Evolutionary conservation across 2,113 vertebrate genomes (phyloP), one percentile per base, ranked within the genome.

Genomic region (Chamaetylas fuelleborni): DNA sequence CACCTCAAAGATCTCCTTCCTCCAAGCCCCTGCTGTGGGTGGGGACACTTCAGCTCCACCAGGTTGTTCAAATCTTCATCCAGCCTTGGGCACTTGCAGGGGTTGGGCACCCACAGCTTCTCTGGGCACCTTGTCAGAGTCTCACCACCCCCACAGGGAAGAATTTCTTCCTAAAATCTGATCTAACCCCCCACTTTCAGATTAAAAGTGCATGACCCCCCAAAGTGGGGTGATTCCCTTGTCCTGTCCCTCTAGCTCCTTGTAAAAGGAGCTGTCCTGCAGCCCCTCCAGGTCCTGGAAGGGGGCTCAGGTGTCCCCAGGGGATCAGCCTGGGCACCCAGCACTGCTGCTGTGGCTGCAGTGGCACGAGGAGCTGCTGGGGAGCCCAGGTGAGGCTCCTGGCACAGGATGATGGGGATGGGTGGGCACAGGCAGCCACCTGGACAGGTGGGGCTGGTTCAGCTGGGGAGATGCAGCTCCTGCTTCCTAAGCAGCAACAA

Each of bases 341-440:
- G 65, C 80, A 1, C 45, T 1, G 16, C 33, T 40, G 69, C 58
- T 14, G 62, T 2, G 26, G 15, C 81, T 22, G 61, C 12, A 47
- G 33, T 3, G 26, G 31, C 8, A 6, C 0, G 1, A 26, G 48
- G 38, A 65, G 10, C 42, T n/a, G 26, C 43, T 9, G 36, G 54
- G 22, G 4, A 33, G 50, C 48, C 3, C 28, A 43, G 62, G 67
- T 4, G 11, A 66, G 23, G 60, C 1, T 57, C 5, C 38, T 51
- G 70, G 73, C 87, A 47, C 5, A 29, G 57, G 38, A 13, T 40
- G 38, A 40, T 8, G 1, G 28, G 8, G 53, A 18, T 2, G 17
- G 38, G 34, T 3, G 7, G 29, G 12, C 76, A 47, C 0, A 0
- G 51, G 62, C 43, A 26, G 77, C 61, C 15, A 0, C 77, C 4